Evolutionary conservation across 2,113 vertebrate species (phyloP), one percentile per base, ranked within the genome.

Genomic region (Elephas maximus): DNA sequence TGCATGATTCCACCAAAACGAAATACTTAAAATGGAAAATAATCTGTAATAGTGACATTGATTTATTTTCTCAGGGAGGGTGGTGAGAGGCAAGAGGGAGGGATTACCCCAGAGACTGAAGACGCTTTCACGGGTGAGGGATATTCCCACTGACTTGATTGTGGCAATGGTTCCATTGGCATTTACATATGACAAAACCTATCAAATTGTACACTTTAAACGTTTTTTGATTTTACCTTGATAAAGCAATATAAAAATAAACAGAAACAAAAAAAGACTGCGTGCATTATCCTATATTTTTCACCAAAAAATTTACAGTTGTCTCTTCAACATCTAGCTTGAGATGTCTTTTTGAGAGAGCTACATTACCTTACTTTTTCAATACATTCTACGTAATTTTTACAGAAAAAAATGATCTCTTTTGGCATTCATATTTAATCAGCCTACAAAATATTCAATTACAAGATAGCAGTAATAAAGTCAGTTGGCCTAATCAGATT

Each of bases 71-170:
- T 26, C 26, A 60, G 63, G 2, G 33, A 8, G 30, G 6, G 1
- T 8, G 1, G 2, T 24, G 0, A 24, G 2, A 33, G 44, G 3
- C 14, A 45, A 18, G 26, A 10, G n/a, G 24, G 57, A 65, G 21
- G 12, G 8, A 12, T 2, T 30, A 37, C 18, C n/a, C 0, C 21
- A 18, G 2, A 11, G 5, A 18, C 24, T 1, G 5, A 26, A 28
- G 28, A 60, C 69, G 15, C 24, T 14, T 17, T 30, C 20, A 0
- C 10, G 11, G 6, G 4, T 18, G 37, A 53, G 18, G 3, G 45
- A 7, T n/a, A n/a, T 45, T 86, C 74, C 44, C 30, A 14, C n/a
- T 51, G 26, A 1, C 33, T 91, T 67, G 44, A 57, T 63, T 41
- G 17, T 15, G 11, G 15, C 53, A n/a, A 8, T 33, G 9, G 1